Evolutionary conservation across 2,888 invertebrate species (phyloP), one percentile per base, ranked within the genome.

Genomic region (Clepsis dumicolana): DNA sequence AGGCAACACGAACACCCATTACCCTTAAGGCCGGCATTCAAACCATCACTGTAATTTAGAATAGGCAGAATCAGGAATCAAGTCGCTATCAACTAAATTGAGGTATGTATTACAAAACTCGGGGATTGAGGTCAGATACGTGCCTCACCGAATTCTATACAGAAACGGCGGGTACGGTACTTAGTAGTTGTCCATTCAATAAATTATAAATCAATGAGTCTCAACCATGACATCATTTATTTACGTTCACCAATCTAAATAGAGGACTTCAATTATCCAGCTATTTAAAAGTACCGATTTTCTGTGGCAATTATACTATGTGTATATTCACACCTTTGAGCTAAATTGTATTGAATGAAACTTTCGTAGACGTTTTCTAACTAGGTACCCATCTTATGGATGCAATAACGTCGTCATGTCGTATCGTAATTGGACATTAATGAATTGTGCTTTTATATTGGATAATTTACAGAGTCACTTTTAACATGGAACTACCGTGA

Each of bases 1-100:
- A 74, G 75, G 75, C 69, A 71, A 73, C 71, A 68, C 69, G 68
- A 69, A 71, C 61, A 56, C 59, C 35, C 64, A 24, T 56, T 54
- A 54, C 38, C 24, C 27, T 27, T 62, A 53, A 66, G 66, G 62
- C 35, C 44, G 25, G 27, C 61, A 61, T 21, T 4, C 21, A 57
- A 0, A 32, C 32, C 12, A 5, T 5, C 21, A 32, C 32, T 52
- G 41, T 65, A 25, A 60, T 60, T 65, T 61, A 61, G 27, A 44
- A 27, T 57, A 54, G 21, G 5, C 27, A 29, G 41, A 54, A 54
- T 54, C 54, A 54, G 41, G 54, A 64, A 57, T 64, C 16, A 35
- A 50, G 14, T 12, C 52, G 25, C 32, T 16, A 14, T 35, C 25
- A 59, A 44, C 18, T 24, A 59, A 32, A 41, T 41, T 48, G 4